Base-by-base conservation (phyloP, 2,797 vertebrate genomes). In the Helarctos malayanus region DNA sequence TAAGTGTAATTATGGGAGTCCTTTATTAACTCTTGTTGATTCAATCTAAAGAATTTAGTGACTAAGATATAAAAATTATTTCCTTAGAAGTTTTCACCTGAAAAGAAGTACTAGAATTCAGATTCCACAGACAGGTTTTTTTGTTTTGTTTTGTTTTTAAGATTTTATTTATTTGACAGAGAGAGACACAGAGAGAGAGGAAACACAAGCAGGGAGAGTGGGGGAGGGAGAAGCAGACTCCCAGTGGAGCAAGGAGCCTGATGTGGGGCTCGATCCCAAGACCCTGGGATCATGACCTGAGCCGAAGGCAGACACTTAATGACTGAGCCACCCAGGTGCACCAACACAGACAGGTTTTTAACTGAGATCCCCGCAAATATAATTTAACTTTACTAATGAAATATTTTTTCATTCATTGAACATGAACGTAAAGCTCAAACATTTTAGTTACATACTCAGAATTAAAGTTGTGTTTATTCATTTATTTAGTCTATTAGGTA, bases 391-490 rank as follows among this genome's bases (percentile, higher is more conserved):
- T 47, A 56, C 11, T 69, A 45, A 86, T 86, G 16, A 47, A 63
- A 32, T 15, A 41, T 56, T 52, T 79, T 63, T 69, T 54, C 52
- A 86, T 83, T 89, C 93, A 76, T 14, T 32, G 18, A 76, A 52
- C 69, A 81, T 47, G 19, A 87, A 91, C 27, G 57, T 54, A 92
- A 9, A 85, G 12, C 3, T 41, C 16, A 92, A 12, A 45, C 2
- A 80, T 80, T 73, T 96, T 82, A 95, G n/a, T 73, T 35, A 91
- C 38, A 32, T 41, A 76, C 52, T 49, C n/a, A 41, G 8, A 94
- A 96, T 69, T 93, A 87, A 89, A 69, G 13, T 35, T 92, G 35
- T 32, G 5, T 65, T 91, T 95, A 94, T n/a, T 82, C 49, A 82
- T 57, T 94, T 71, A 76, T 59, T 81, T 95, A 90, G 49, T 73